Percentiles rank a stretch among this genome's conserved stretches.
Conservation (phyloP, 2,888 invertebrate genomes). For the Acanthococcus lagerstroemiae region DNA sequence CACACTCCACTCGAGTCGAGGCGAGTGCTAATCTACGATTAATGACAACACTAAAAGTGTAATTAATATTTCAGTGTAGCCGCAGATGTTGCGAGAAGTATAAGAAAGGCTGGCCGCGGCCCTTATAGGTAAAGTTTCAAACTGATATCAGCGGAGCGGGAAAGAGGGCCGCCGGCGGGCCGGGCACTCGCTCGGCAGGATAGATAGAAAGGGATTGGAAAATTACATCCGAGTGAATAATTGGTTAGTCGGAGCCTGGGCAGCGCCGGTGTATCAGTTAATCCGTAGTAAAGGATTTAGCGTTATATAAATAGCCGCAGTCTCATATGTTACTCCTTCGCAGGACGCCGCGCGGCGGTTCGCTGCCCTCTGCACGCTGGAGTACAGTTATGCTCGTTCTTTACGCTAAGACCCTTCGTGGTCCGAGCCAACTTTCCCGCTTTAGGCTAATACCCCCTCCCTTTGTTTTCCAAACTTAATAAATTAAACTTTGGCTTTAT, state of each 20-base stretch:
- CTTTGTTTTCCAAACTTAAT: too few species aligned
- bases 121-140: too few species aligned
- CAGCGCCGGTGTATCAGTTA: constrained; percentile 23
- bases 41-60: too few species aligned
- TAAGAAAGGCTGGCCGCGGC: too few species aligned
- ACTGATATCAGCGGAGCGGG: too few species aligned
- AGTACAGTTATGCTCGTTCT: constrained; percentile 3
- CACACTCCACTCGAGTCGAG: too few species aligned
- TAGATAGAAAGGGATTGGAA: constrained; percentile 23
- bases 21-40: too few species aligned
- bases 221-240: constrained; percentile 23
- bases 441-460: constrained; percentile 7
- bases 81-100: too few species aligned
- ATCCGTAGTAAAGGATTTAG: constrained; percentile 21
- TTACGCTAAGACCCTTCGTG: constrained; percentile 14
- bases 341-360: not conserved
- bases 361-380: not conserved
- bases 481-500: too few species aligned
- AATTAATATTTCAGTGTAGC: too few species aligned
- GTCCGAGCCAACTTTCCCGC: constrained; percentile 22
- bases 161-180: too few species aligned
- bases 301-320: constrained; percentile 21
- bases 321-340: constrained; percentile 14
- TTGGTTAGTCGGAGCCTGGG: constrained; percentile 16
- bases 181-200: too few species aligned